A percentile compares a stretch with the other conserved stretches of the same genome.
phyloP scores from a whole-genome alignment of 2,113 vertebrate genomes.

The Lagopus muta region DNA sequence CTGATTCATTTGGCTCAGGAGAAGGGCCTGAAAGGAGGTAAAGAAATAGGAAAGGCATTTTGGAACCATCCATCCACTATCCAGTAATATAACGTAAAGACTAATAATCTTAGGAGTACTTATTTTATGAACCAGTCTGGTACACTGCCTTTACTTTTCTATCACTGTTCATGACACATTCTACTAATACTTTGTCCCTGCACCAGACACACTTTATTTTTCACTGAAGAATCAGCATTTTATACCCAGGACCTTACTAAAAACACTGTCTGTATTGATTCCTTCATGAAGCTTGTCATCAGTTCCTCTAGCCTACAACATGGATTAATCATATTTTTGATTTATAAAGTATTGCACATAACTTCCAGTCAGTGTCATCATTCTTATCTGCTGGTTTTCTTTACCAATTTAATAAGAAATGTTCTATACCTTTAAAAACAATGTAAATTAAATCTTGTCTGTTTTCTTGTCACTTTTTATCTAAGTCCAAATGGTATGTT shows the following conservation, averaged over 20 bases:
- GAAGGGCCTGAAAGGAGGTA: neutral
- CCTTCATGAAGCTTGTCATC: neutral
- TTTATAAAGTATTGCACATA: neutral
- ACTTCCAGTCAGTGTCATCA: neutral
- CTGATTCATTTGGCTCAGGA: neutral
- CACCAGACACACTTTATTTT: neutral
- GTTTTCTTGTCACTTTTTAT: slow-evolving; percentile 1
- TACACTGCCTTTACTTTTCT: neutral
- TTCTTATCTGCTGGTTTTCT: neutral
- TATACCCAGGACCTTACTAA: neutral
- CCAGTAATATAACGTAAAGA: neutral
- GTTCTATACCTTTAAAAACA: neutral
- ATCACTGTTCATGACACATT: neutral
- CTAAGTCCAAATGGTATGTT: neutral
- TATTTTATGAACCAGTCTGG: neutral
- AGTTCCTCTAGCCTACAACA: neutral
- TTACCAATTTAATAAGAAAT: neutral
- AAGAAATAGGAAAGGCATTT: neutral
- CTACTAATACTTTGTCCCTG: neutral
- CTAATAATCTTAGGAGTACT: neutral
- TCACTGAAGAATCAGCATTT: neutral
- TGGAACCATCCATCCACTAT: neutral
- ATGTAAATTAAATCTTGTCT: neutral
- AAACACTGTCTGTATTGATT: neutral
- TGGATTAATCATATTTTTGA: neutral